Conservation (phyloP, 2,888 invertebrate species). For the Scaptomyza flava region DNA sequence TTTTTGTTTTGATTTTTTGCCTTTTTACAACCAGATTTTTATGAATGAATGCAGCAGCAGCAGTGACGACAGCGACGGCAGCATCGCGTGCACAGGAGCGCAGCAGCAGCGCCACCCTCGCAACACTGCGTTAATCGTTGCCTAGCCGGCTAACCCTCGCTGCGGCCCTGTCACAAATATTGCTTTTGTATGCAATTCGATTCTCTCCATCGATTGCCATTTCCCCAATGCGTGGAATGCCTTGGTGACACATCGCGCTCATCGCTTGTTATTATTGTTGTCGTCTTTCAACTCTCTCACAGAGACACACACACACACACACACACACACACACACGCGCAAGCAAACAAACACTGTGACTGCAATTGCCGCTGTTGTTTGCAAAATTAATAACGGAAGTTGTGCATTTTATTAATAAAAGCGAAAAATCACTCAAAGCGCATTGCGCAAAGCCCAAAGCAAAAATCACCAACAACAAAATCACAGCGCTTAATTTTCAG, state of each 20-base stretch:
- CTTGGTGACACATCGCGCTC: slow-evolving; percentile 66
- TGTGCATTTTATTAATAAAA: slow-evolving; percentile 83
- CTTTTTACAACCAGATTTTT: slow-evolving; percentile 79
- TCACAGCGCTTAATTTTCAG: slow-evolving; percentile 32
- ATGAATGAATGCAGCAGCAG: slow-evolving; percentile 73
- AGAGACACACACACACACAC: slow-evolving; percentile 11
- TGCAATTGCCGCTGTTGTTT: slow-evolving; percentile 73
- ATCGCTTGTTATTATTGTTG: slow-evolving; percentile 50
- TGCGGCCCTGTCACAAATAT: slow-evolving; percentile 29
- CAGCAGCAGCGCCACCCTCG: slow-evolving; percentile 40
- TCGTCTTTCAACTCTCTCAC: slow-evolving; percentile 35
- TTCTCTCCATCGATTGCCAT: slow-evolving; percentile 31
- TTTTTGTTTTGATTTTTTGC: slow-evolving; percentile 22
- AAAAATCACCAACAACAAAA: slow-evolving; percentile 30
- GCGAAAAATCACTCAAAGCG: slow-evolving; percentile 66
- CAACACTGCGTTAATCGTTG: slow-evolving; percentile 3
- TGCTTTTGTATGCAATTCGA: slow-evolving; percentile 40
- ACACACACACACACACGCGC: slow-evolving; percentile 1
- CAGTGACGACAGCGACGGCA: slow-evolving; percentile 26
- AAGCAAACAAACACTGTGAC: slow-evolving; percentile 9
- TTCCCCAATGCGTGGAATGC: slow-evolving; percentile 15
- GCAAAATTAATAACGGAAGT: slow-evolving; percentile 83
- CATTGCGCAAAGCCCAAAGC: slow-evolving; percentile 28
- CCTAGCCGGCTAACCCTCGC: slow-evolving; percentile 26
- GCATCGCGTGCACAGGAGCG: slow-evolving; percentile 73